These are phyloP conservation scores for Aethes cnicana DNA, from an alignment of 2,888 invertebrate species.

Conservation along the genomic window DNA sequence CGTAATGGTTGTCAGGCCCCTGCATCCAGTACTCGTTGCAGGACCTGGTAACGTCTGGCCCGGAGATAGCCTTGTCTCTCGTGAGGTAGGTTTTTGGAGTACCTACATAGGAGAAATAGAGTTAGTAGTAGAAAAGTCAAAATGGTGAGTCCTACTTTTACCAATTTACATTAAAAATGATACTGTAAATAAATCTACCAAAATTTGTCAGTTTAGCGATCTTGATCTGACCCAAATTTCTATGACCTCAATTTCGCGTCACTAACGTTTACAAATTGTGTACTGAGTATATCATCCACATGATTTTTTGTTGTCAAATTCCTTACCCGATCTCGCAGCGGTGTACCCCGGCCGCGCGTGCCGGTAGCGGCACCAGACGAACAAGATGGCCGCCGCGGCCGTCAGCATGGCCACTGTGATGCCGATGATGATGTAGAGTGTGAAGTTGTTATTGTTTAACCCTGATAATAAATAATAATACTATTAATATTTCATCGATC, in stretches of 20 bases:
- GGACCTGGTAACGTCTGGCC: conserved; percentile 67
- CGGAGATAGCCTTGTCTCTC: conserved; percentile 59
- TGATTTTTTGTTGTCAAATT: too few species aligned
- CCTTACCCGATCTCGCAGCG: conserved; percentile 62
- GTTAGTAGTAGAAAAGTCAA: too few species aligned
- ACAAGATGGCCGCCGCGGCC: conserved; percentile 59
- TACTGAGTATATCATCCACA: too few species aligned
- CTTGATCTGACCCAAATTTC: too few species aligned
- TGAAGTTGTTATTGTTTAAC: conserved; percentile 57
- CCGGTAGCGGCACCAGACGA: conserved; percentile 66
- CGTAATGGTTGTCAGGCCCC: conserved; percentile 69
- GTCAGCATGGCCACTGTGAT: conserved; percentile 66
- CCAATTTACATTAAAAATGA: too few species aligned
- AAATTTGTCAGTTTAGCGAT: too few species aligned
- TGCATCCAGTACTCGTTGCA: conserved; percentile 79
- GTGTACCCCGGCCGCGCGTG: conserved; percentile 57
- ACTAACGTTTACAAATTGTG: too few species aligned
- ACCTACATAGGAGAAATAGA: too few species aligned
- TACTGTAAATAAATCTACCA: too few species aligned
- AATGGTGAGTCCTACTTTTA: too few species aligned
- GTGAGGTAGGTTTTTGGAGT: conserved; percentile 63
- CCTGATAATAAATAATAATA: conserved; percentile 44
- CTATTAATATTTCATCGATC: too few species aligned
- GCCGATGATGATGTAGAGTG: conserved; percentile 67
- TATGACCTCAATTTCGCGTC: too few species aligned